phyloP scores from a whole-genome alignment of 2,113 vertebrate genomes.

The Macaca mulatta region DNA sequence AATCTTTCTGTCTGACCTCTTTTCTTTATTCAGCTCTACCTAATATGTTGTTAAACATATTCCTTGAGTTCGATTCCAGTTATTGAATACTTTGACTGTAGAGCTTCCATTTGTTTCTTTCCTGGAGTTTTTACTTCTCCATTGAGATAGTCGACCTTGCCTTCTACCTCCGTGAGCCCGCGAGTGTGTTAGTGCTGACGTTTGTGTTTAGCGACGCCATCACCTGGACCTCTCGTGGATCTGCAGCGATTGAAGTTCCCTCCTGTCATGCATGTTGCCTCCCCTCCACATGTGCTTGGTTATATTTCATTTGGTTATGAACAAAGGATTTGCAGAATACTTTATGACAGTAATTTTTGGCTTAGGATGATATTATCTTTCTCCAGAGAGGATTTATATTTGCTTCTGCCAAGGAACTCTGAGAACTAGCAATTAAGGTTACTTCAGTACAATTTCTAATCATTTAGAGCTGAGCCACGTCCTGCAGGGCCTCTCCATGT shows the following conservation, averaged over 20 bases:
- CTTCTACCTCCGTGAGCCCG: background rate
- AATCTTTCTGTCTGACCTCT: background rate
- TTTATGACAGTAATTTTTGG: background rate
- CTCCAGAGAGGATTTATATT: background rate
- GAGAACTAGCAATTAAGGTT: background rate
- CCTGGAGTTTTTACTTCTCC: background rate
- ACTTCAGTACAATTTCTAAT: background rate
- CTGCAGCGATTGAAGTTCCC: background rate
- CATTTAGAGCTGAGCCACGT: background rate
- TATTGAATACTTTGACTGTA: background rate
- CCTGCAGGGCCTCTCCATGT: background rate
- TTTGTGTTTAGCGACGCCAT: background rate
- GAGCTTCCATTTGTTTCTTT: background rate
- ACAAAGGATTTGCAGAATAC: background rate
- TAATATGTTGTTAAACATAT: background rate
- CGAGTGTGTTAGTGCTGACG: background rate
- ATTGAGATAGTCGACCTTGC: background rate
- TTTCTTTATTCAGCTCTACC: background rate
- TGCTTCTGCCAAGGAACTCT: constrained; percentile 6
- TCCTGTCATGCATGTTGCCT: background rate
- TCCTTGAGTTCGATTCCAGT: background rate
- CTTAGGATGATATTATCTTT: background rate
- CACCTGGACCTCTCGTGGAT: background rate
- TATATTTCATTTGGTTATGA: background rate
- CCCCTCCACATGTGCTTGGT: background rate